A percentile compares a stretch with the other conserved stretches of the same genome.
Evolutionary conservation across 2,888 invertebrate species (phyloP).

Genomic region (Drosophila colorata): DNA sequence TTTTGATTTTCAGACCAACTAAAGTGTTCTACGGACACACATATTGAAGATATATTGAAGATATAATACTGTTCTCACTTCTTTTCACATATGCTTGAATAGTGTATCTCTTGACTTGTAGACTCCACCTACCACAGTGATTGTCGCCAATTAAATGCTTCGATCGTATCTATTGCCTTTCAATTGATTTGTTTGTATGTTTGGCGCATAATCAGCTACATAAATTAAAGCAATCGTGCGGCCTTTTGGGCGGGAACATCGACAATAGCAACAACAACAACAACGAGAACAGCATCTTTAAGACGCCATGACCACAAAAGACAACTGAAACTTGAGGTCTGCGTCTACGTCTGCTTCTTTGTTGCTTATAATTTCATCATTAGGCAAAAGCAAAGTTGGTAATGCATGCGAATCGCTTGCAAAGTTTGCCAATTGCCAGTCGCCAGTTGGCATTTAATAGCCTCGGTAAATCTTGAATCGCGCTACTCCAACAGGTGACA

Average conservation of each 20-base stretch:
- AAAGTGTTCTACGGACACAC: no score
- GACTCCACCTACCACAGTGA: constrained; percentile 58
- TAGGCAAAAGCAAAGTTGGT: constrained; percentile 42
- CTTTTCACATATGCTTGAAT: no score
- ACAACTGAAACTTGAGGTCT: constrained; percentile 14
- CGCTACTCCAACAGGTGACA: constrained; percentile 47
- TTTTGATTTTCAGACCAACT: no score
- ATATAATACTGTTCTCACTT: no score
- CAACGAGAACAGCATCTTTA: constrained; percentile 2
- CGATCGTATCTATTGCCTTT: constrained; percentile 30
- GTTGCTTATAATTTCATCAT: constrained; percentile 60
- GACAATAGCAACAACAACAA: constrained; percentile 15
- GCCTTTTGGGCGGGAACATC: constrained; percentile 42
- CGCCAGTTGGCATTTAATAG: constrained; percentile 61
- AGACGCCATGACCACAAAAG: constrained; percentile 16
- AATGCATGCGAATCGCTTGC: constrained; percentile 49
- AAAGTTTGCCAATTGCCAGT: constrained; percentile 43
- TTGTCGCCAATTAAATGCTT: constrained; percentile 62
- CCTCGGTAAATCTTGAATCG: constrained; percentile 53
- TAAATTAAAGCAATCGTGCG: constrained; percentile 61
- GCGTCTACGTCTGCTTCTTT: constrained; percentile 16
- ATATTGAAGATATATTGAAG: no score
- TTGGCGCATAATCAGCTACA: constrained; percentile 58
- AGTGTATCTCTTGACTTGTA: neutral
- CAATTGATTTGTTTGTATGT: constrained; percentile 60